A percentile compares a stretch with the other conserved stretches of the same genome.
Conservation (phyloP, 2,797 vertebrate species). For the Darevskia mixta region DNA sequence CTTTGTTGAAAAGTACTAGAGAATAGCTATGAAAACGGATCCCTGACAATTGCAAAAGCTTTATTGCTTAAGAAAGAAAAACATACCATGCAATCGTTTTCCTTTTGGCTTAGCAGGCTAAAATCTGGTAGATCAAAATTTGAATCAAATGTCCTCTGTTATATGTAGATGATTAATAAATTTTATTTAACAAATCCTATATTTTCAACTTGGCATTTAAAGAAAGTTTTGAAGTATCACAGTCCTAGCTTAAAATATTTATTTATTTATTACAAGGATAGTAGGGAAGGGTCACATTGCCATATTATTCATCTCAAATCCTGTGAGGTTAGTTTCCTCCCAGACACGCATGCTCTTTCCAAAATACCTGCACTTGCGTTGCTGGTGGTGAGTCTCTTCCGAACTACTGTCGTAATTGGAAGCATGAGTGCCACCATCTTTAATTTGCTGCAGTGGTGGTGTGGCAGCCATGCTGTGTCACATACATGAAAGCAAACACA, state of each 20-base stretch:
- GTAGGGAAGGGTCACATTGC: not conserved
- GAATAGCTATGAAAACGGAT: not conserved
- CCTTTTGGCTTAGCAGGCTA: not conserved
- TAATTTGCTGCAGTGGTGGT: not conserved
- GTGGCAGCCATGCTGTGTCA: not conserved
- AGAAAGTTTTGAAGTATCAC: not conserved
- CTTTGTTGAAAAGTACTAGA: not conserved
- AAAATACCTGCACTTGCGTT: not conserved
- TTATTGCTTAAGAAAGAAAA: not conserved
- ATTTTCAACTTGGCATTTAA: not conserved
- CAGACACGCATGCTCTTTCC: not conserved
- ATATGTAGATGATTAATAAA: not conserved
- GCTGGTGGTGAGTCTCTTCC: not conserved
- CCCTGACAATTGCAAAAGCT: not conserved
- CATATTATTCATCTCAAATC: not conserved
- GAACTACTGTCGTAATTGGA: not conserved
- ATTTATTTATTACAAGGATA: not conserved
- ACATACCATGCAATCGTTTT: not conserved
- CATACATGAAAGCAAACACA: not conserved
- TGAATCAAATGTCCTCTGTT: not conserved
- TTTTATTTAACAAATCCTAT: not conserved
- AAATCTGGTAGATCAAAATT: not conserved
- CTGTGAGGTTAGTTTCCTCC: not conserved
- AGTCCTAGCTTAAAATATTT: conserved; percentile 16
- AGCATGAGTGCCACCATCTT: not conserved